phyloP scores from a whole-genome alignment of 2,797 vertebrate species.

The Phoeniculus purpureus region DNA sequence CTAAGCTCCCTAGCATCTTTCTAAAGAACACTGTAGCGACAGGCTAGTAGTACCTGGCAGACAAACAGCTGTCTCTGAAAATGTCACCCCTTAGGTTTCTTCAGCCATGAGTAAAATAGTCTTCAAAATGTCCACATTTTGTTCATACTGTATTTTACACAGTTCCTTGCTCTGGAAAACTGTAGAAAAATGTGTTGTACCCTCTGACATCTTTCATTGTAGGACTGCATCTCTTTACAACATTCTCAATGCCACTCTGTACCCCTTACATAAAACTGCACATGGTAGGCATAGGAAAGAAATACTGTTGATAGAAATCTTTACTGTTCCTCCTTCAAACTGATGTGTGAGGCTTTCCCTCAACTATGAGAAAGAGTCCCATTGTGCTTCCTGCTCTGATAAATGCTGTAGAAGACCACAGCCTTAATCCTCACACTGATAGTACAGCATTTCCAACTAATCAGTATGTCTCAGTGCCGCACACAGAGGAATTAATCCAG shows the following conservation, averaged over 20 bases:
- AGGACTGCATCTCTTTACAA: not conserved
- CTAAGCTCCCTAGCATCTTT: not conserved
- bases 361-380: not conserved
- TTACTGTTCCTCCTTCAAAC: conserved; percentile 17
- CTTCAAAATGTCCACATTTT: not conserved
- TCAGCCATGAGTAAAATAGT: not conserved
- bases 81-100: not conserved
- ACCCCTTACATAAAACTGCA: not conserved
- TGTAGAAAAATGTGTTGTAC: not conserved
- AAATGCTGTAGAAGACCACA: conserved; percentile 23
- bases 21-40: not conserved
- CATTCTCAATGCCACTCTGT: not conserved
- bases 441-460: conserved; percentile 30
- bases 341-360: not conserved
- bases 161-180: not conserved
- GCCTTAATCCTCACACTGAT: not conserved
- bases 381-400: conserved; percentile 1
- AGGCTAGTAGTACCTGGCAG: not conserved
- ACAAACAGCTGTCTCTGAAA: not conserved
- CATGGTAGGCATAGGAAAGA: not conserved
- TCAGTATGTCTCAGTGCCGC: not conserved
- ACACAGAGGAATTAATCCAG: conserved; percentile 49
- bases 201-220: not conserved
- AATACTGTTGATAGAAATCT: not conserved
- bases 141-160: not conserved